Conservation (phyloP, 1,140 invertebrate species). For the Brachionus sp. region DNA sequence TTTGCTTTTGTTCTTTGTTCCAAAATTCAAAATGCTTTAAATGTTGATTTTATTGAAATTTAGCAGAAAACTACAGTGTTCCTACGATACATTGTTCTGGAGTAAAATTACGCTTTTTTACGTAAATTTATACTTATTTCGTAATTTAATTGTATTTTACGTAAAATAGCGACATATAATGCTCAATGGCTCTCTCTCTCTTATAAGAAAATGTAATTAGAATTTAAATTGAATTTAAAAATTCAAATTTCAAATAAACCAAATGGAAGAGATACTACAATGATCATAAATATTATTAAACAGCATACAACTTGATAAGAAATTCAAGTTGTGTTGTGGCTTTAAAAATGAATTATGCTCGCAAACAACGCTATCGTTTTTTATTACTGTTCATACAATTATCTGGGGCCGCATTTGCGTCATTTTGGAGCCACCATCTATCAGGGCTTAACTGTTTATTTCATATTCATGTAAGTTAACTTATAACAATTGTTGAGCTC, state of each 20-base stretch:
- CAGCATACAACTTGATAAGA: constrained; percentile 13
- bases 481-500: too few relatives aligned
- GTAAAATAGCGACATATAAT: background rate
- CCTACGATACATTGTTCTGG: too few relatives aligned
- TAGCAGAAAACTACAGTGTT: too few relatives aligned
- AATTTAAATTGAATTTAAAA: constrained; percentile 22
- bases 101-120: too few relatives aligned
- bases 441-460: background rate
- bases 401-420: background rate
- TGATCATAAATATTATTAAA: constrained; percentile 38
- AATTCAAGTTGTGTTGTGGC: constrained; percentile 1
- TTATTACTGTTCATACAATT: background rate
- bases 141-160: too few relatives aligned
- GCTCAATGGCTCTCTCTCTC: constrained; percentile 7
- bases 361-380: background rate
- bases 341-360: background rate
- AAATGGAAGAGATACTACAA: background rate
- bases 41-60: too few relatives aligned
- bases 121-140: too few relatives aligned
- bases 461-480: background rate
- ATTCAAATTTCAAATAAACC: background rate
- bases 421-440: background rate
- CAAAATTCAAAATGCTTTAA: too few relatives aligned
- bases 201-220: constrained; percentile 31
- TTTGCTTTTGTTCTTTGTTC: too few relatives aligned